Base-by-base conservation (phyloP, 1,140 invertebrate species). In the Grapholita molesta region DNA sequence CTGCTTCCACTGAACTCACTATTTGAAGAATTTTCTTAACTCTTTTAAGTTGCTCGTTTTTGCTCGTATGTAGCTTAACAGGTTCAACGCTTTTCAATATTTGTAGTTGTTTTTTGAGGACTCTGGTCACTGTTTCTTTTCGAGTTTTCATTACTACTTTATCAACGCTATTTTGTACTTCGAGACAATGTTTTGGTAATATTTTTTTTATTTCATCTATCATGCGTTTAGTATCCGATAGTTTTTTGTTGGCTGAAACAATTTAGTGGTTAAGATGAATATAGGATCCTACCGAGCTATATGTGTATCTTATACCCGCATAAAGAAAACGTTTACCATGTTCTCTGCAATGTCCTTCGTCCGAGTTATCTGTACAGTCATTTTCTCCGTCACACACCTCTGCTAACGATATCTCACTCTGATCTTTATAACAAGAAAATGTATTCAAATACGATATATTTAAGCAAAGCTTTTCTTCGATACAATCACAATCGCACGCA, bases 301-400 rank as follows among this genome's bases (percentile, higher is more conserved):
- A 15, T 15, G n/a, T 6, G 12, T n/a, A 38, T 9, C 35, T 35
- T 2, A 15, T 21, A 48, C 42, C 8, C 18, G 12, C 2, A 48
- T 21, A 21, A 18, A 38, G 52, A 42, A 42, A 32, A 12, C 2
- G 42, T 15, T 21, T 72, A 88, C 88, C 84, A 80, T 85, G 75
- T 64, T 66, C 42, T 18, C 42, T 65, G 64, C 88, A 90, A 64
- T 84, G 68, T 52, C 72, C 67, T 81, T 90, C 86, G 69, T 90
- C 86, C 1, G 79, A 71, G 67, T 66, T 64, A 68, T 79, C 77
- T 5, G 53, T n/a, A 61, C 88, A 90, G 25, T 90, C 82, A 15
- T 15, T 12, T 9, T 70, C 66, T 23, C 79, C 80, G 71, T 90
- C 69, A 69, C 88, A 90, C n/a, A 90, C 67, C 64, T 84, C 72